phyloP scores from a whole-genome alignment of 2,113 vertebrate genomes.

The Varanus salvator region DNA sequence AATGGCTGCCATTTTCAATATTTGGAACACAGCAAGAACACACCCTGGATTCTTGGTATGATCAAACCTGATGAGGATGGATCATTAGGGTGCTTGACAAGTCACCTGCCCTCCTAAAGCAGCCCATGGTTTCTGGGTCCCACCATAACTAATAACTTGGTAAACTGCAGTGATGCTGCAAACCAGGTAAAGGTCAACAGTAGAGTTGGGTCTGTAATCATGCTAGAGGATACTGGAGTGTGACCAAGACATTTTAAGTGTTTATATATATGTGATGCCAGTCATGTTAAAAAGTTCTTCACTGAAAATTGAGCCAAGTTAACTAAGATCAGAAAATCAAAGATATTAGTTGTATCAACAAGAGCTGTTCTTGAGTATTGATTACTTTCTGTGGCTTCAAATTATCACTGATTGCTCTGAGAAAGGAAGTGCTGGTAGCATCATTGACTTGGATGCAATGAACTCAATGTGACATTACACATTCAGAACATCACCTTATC shows the following conservation, averaged over 20 bases:
- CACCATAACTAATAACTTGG: too few relatives aligned
- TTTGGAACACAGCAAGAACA: too few relatives aligned
- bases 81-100: too few relatives aligned
- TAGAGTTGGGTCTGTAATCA: not conserved
- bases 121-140: too few relatives aligned
- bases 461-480: conserved; percentile 39
- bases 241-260: not conserved
- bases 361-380: conserved; percentile 57
- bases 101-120: too few relatives aligned
- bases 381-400: conserved; percentile 55
- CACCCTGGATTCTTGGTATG: too few relatives aligned
- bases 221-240: not conserved
- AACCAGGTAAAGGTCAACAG: not conserved
- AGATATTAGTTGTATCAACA: conserved; percentile 57
- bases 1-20: too few relatives aligned
- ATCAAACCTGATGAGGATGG: too few relatives aligned
- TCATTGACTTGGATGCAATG: conserved; percentile 48
- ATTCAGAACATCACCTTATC: conserved; percentile 23
- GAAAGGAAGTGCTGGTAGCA: conserved; percentile 50
- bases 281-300: not conserved
- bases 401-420: conserved; percentile 64
- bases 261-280: too few relatives aligned
- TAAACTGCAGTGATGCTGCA: too few relatives aligned
- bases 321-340: conserved; percentile 34
- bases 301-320: conserved; percentile 47